Base-by-base conservation (phyloP, 2,113 vertebrate species). In the Paralichthys olivaceus region DNA sequence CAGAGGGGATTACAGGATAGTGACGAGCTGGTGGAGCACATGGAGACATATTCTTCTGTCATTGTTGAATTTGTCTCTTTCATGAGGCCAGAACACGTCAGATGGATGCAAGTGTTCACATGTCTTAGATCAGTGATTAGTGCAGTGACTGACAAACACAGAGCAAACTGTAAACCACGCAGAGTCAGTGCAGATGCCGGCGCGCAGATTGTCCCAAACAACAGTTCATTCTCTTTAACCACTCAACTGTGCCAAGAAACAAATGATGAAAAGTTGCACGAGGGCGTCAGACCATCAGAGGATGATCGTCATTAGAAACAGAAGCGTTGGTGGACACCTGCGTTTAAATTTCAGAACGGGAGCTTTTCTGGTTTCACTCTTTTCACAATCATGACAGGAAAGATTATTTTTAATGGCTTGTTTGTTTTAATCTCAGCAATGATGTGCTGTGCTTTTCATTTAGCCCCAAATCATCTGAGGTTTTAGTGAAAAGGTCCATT, bases 231-330 rank as follows among this genome's bases (percentile, higher is more conserved):
- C 75, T 73, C 54, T 43, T 12, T 63, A 74, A 67, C 57, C 69
- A 2, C 20, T 89, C 77, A 64, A 80, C 86, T 80, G 77, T 79
- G 37, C 9, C 4, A 53, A 74, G 81, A 69, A 77, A 86, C 83
- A 86, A 80, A 85, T 59, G 53, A 57, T 87, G 75, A 84, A 84
- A 78, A 47, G 37, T 9, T 12, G 37, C 12, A 13, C 11, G 37
- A 40, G 37, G 37, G 12, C 37, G 12, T 13, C 3, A 11, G 37
- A 13, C 37, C 37, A 4, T 40, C 37, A 0, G 37, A 40, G 37
- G 34, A 40, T 2, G 7, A 34, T 34, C 32, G n/a, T n/a, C n/a
- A n/a, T n/a, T n/a, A 2, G 32, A 34, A 8, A 34, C 32, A 34
- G n/a, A 23, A 9, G 34, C 34, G 34, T 37, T 37, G 34, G n/a